Percentiles rank a stretch among this genome's conserved stretches.
phyloP scores from a whole-genome alignment of 1,140 invertebrate genomes.

The Protaetia brevitarsis region DNA sequence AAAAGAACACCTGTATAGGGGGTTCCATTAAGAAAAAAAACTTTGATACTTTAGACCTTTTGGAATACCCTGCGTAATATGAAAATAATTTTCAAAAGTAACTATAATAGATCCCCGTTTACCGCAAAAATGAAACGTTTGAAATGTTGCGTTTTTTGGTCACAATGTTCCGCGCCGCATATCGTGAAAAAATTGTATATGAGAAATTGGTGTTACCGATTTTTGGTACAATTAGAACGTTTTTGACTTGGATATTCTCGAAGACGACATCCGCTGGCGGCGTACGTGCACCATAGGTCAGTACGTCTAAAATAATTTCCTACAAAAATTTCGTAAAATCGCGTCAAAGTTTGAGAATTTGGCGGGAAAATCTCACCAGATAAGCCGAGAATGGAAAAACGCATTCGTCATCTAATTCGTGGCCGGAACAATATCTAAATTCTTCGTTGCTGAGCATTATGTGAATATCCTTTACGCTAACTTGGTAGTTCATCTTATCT shows the following conservation, averaged over 20 bases:
- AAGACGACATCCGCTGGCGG: slow-evolving; percentile 78
- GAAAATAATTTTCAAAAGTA: too few relatives aligned
- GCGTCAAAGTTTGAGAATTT: neutral
- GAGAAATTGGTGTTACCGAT: slow-evolving; percentile 53
- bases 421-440: slow-evolving; percentile 42
- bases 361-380: slow-evolving; percentile 35
- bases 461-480: slow-evolving; percentile 40
- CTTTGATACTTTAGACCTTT: too few relatives aligned
- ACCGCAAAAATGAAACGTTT: too few relatives aligned
- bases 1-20: too few relatives aligned
- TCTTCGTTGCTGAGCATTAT: slow-evolving; percentile 51
- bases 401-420: slow-evolving; percentile 42
- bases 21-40: too few relatives aligned
- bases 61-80: too few relatives aligned
- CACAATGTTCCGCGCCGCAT: too few relatives aligned
- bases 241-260: slow-evolving; percentile 79
- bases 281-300: slow-evolving; percentile 41
- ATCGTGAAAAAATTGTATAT: too few relatives aligned
- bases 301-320: slow-evolving; percentile 36
- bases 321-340: slow-evolving; percentile 23
- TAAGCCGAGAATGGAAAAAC: slow-evolving; percentile 40
- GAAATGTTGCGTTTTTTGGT: too few relatives aligned
- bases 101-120: too few relatives aligned
- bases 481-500: slow-evolving; percentile 40
- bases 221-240: slow-evolving; percentile 77